A percentile compares a stretch with the other conserved stretches of the same genome.
phyloP scores from a whole-genome alignment of 2,113 vertebrate species.

The Phalacrocorax aristotelis region DNA sequence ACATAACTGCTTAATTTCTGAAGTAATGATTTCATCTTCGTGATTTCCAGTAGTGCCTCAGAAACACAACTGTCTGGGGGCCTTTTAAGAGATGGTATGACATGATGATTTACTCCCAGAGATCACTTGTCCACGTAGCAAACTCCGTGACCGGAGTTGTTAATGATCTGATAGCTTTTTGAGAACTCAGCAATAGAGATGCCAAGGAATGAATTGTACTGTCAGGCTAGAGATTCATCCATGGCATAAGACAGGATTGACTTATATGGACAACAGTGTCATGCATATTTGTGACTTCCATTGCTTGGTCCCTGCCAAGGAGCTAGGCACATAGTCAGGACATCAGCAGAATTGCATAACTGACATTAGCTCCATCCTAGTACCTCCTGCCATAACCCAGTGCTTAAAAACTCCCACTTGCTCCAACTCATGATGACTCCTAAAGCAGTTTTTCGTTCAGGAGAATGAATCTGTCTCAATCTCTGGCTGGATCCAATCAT shows the following conservation, averaged over 20 bases:
- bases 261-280: accelerated
- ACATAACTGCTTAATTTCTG: neutral
- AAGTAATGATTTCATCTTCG: neutral
- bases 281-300: neutral
- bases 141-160: neutral
- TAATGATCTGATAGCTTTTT: neutral
- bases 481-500: neutral
- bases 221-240: neutral
- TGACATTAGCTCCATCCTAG: neutral
- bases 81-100: neutral
- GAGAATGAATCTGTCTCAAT: neutral
- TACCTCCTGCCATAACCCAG: neutral
- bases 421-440: neutral
- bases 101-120: neutral
- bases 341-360: neutral
- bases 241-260: neutral
- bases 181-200: neutral
- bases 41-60: neutral
- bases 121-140: neutral
- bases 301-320: neutral
- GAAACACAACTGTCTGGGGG: neutral
- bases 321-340: neutral
- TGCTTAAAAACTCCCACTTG: neutral
- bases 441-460: neutral
- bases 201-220: neutral